Evolutionary conservation across 2,797 vertebrate species (phyloP).

Genomic region (Arctocebus calabarensis): DNA sequence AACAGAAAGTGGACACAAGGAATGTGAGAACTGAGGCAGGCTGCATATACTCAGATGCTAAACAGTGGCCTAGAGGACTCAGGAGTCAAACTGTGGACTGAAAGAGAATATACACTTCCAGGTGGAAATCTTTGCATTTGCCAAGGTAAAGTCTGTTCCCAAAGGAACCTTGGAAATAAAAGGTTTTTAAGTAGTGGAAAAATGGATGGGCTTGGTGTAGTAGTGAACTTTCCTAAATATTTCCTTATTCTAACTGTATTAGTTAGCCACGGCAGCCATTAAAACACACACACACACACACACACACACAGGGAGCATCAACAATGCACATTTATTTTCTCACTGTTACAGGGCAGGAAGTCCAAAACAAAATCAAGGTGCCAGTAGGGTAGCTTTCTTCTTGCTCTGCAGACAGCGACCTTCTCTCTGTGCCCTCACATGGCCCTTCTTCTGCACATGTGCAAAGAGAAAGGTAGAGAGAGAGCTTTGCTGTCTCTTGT

Average conservation of each 20-base stretch:
- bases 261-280: too few relatives aligned
- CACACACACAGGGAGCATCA: neutral
- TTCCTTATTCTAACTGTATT: neutral
- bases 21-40: neutral
- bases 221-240: neutral
- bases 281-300: too few relatives aligned
- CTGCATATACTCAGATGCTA: fast-evolving
- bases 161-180: neutral
- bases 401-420: neutral
- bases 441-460: neutral
- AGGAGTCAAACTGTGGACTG: neutral
- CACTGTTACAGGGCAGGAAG: too few relatives aligned
- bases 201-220: neutral
- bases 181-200: neutral
- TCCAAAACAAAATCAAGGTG: neutral
- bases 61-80: fast-evolving
- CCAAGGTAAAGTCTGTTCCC: neutral
- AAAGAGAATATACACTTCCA: neutral
- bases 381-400: too few relatives aligned
- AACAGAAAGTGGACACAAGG: too few relatives aligned
- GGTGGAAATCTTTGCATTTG: too few relatives aligned
- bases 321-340: neutral
- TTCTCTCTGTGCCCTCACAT: neutral
- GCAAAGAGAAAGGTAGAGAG: too few relatives aligned
- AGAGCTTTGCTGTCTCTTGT: neutral